phyloP scores from a whole-genome alignment of 1,140 invertebrate genomes.

The Aphidius ervi region DNA sequence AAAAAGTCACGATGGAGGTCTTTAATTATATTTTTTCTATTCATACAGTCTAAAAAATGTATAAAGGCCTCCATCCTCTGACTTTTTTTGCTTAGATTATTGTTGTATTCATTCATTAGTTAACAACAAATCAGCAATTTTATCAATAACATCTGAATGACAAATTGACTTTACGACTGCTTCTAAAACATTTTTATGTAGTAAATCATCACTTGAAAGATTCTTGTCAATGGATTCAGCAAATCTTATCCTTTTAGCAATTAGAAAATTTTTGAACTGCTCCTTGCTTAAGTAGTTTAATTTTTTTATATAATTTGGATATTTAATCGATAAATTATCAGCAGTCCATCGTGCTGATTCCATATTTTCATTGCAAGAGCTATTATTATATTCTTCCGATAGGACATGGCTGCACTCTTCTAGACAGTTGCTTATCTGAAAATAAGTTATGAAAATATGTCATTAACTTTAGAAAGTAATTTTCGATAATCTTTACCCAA shows the following conservation, averaged over 20 bases:
- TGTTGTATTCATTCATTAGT: constrained; percentile 7
- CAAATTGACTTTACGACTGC: constrained; percentile 44
- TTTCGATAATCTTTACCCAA: background rate
- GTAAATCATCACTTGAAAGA: background rate
- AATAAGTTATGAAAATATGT: constrained; percentile 10
- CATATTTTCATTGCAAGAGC: constrained; percentile 19
- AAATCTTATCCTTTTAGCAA: constrained; percentile 31
- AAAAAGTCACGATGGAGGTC: too few relatives aligned
- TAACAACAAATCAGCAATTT: constrained; percentile 31
- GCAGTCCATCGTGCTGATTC: constrained; percentile 22
- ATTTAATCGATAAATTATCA: constrained; percentile 32
- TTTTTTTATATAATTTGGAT: constrained; percentile 30
- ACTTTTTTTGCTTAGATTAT: too few relatives aligned
- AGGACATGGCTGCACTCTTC: constrained; percentile 28
- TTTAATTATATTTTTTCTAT: too few relatives aligned
- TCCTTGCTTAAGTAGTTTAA: constrained; percentile 27
- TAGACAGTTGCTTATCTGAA: constrained; percentile 35
- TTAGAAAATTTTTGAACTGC: constrained; percentile 33
- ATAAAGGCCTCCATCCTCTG: too few relatives aligned
- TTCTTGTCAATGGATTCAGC: background rate
- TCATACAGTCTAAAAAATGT: too few relatives aligned
- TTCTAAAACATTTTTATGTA: constrained; percentile 25
- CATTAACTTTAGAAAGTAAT: background rate
- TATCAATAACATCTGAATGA: constrained; percentile 39
- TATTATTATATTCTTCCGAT: constrained; percentile 2